These are phyloP conservation scores for Heteromurus nitidus DNA, from an alignment of 2,888 invertebrate species.

Conservation along the genomic window DNA sequence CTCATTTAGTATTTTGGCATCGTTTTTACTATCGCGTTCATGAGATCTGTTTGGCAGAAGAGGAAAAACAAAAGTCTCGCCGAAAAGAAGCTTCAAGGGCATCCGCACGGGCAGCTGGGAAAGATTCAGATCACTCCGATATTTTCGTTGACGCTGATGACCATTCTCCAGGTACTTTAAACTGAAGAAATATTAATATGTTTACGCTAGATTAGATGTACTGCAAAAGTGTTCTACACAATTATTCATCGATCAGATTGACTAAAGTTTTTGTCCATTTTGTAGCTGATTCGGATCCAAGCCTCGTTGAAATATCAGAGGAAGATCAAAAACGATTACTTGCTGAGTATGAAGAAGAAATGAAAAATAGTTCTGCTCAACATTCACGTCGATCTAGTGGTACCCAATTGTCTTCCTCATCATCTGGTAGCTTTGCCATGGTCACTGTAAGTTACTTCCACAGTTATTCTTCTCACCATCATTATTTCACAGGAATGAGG, in stretches of 20 bases:
- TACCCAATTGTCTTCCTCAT: constrained; percentile 72
- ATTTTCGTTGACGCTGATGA: constrained; percentile 20
- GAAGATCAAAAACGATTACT: constrained; percentile 73
- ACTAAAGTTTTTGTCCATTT: constrained; percentile 1
- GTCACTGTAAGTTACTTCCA: constrained; percentile 72
- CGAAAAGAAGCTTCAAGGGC: constrained; percentile 2
- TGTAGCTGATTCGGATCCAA: constrained; percentile 56
- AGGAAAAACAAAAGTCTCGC: constrained; percentile 15
- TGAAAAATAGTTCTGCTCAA: constrained; percentile 70
- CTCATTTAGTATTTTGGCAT: constrained; percentile 73
- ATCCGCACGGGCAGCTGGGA: constrained; percentile 4
- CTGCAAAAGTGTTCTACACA: no score
- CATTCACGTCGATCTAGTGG: constrained; percentile 73
- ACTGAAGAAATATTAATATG: not conserved
- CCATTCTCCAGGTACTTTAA: constrained; percentile 43
- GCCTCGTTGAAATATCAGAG: constrained; percentile 73
- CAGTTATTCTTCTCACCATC: no score
- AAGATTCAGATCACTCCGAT: constrained; percentile 40
- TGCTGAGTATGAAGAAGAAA: constrained; percentile 73
- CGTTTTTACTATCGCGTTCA: constrained; percentile 72
- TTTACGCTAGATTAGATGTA: no score
- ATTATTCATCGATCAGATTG: no score
- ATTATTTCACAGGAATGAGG: no score
- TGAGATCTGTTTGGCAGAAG: constrained; percentile 56
- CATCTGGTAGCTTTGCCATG: constrained; percentile 73